Conservation (phyloP, 2,888 invertebrate species). For the Eurytoma adleriae region DNA sequence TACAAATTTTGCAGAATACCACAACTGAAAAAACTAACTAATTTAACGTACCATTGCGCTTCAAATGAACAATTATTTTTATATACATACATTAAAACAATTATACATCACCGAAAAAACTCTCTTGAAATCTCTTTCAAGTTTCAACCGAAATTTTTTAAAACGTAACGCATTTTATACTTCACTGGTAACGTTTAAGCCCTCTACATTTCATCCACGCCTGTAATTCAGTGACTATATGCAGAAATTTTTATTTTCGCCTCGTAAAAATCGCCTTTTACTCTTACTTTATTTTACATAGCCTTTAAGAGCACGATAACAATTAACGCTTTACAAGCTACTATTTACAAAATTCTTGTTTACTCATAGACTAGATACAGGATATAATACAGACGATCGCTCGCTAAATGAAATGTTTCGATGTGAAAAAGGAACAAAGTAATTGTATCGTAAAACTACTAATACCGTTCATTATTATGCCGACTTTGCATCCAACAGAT, state of each 20-base stretch:
- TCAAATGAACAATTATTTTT: too few relatives aligned
- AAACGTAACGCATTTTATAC: neutral
- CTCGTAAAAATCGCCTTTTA: slow-evolving; percentile 43
- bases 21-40: too few relatives aligned
- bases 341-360: slow-evolving; percentile 53
- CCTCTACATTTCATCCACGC: slow-evolving; percentile 15
- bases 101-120: neutral
- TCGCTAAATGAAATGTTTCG: slow-evolving; percentile 30
- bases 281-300: slow-evolving; percentile 48
- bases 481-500: neutral
- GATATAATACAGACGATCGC: slow-evolving; percentile 50
- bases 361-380: slow-evolving; percentile 49
- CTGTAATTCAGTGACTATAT: slow-evolving; percentile 26
- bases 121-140: neutral
- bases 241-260: slow-evolving; percentile 24
- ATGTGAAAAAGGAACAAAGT: slow-evolving; percentile 15
- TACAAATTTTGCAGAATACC: too few relatives aligned
- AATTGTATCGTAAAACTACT: slow-evolving; percentile 11
- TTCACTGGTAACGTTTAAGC: neutral
- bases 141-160: neutral
- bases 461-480: slow-evolving; percentile 36
- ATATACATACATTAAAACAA: too few relatives aligned
- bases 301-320: slow-evolving; percentile 53
- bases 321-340: slow-evolving; percentile 56
- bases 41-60: too few relatives aligned